Conservation (phyloP, 2,888 invertebrate species). For the Ephialtes manifestator region DNA sequence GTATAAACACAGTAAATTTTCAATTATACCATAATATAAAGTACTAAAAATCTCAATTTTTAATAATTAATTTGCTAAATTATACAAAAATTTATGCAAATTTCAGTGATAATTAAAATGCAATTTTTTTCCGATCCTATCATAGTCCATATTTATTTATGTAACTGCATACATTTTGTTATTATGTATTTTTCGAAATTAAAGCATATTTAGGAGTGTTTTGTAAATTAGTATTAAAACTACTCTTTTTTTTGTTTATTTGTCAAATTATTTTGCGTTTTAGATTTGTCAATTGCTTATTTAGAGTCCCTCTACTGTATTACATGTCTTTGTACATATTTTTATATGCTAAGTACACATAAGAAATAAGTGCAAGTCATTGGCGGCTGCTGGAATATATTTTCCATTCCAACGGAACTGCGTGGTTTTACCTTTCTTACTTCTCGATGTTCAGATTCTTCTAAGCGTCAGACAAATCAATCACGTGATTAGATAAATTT, state of each 20-base stretch:
- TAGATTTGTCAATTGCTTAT: neutral
- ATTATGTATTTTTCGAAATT: too few species aligned
- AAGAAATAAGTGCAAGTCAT: neutral
- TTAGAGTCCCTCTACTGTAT: neutral
- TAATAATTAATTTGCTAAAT: neutral
- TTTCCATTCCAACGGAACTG: neutral
- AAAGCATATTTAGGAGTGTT: too few species aligned
- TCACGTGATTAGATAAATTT: neutral
- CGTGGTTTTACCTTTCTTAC: neutral
- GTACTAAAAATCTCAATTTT: neutral
- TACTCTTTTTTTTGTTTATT: neutral
- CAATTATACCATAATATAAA: neutral
- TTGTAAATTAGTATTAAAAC: too few species aligned
- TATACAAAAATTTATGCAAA: neutral
- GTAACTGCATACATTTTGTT: too few species aligned
- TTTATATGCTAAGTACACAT: neutral
- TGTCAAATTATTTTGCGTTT: neutral
- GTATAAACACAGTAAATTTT: neutral
- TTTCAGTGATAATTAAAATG: too few species aligned
- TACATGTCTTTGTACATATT: neutral
- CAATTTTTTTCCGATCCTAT: neutral
- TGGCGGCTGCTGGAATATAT: neutral
- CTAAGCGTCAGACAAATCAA: constrained; percentile 10
- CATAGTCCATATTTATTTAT: too few species aligned
- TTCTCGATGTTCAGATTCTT: neutral